Evolutionary conservation across 30 jellyfish, hydroid and myxozoan genomes (phyloP).

Genomic region (Hydra vulgaris): DNA sequence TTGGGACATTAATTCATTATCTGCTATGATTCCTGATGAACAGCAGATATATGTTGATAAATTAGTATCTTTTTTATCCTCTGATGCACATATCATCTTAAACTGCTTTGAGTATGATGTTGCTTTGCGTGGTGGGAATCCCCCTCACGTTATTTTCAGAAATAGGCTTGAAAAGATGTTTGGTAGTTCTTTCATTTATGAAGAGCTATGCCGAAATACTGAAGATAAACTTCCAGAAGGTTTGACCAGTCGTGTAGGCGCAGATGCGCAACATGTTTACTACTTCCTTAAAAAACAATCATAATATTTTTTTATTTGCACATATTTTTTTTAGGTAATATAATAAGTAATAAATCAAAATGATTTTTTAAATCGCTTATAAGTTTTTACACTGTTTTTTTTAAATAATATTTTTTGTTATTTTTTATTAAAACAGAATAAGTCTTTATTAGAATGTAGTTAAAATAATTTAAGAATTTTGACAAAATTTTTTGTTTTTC

Average conservation of each 20-base stretch:
- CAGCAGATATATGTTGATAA: conserved; percentile 4
- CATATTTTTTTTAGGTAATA: no score
- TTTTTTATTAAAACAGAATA: no score
- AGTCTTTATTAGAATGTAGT: no score
- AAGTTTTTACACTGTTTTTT: no score
- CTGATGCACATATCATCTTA: not conserved
- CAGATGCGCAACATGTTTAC: not conserved
- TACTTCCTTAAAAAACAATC: not conserved
- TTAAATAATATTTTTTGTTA: no score
- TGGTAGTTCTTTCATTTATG: not conserved
- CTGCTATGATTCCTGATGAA: conserved; percentile 4
- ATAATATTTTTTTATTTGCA: no score
- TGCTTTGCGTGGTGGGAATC: not conserved
- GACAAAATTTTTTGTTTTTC: no score
- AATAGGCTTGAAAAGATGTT: not conserved
- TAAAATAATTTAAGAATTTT: no score
- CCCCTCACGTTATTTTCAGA: not conserved
- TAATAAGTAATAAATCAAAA: no score
- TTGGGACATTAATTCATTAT: not conserved
- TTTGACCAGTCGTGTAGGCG: not conserved
- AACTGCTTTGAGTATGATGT: conserved; percentile 3
- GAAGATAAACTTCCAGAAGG: conserved; percentile 14
- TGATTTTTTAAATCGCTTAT: no score
- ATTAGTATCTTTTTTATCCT: not conserved
- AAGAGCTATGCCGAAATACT: not conserved